Evolutionary conservation across 2,113 vertebrate species (phyloP), one percentile per base, ranked within the genome.

Genomic region (Perognathus longimembris): DNA sequence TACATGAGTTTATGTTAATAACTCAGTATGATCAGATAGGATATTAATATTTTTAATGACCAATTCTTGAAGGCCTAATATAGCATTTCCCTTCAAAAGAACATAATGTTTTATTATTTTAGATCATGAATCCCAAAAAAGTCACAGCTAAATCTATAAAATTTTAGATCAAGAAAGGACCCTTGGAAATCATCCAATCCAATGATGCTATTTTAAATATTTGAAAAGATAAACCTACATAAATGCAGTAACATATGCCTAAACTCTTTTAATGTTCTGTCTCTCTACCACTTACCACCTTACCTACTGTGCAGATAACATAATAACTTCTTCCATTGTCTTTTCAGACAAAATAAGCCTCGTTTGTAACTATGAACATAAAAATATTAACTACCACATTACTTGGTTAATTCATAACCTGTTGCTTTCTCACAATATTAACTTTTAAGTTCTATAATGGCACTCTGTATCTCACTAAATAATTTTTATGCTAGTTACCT

Each of bases 401-500:
- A 57, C 57, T 92, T 70, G 77, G 77, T 40, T 74, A 3, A 93
- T 42, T 63, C 64, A 83, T 75, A 28, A 5, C 1, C 30, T 45
- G 15, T 34, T 57, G 7, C 57, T 40, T 50, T 80, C 28, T 11
- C 64, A 75, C 89, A 76, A 79, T n/a, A n/a, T 38, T 61, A 74
- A 77, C 76, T 80, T 14, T 64, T 75, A 40, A 40, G n/a, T 24
- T 32, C 38, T 63, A 71, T 0, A 36, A 17, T 81, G 30, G 7
- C 2, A 42, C 6, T 1, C 2, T 0, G 26, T 61, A 32, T n/a
- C 5, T 66, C 9, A 32, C 3, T 22, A 32, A 10, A 4, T 10
- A n/a, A n/a, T 59, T 1, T 89, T 89, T 85, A 45, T 6, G 22
- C 78, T 50, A 15, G 0, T 3, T 96, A 98, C 98, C 97, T 98